phyloP scores from a whole-genome alignment of 2,797 vertebrate species.

The Morelia viridis region DNA sequence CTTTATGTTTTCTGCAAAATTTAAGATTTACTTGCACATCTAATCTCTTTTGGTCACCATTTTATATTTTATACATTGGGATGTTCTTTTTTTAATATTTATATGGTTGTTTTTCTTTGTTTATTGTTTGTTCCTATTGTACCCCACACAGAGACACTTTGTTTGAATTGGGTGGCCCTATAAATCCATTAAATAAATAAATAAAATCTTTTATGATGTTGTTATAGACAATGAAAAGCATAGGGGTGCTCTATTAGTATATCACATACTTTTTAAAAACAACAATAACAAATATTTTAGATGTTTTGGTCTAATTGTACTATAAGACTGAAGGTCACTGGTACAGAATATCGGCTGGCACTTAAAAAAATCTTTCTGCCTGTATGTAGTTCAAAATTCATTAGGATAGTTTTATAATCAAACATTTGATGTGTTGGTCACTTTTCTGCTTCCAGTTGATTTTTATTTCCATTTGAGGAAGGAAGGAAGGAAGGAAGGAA shows the following conservation, averaged over 20 bases:
- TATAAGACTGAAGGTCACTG: not conserved
- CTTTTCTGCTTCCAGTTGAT: constrained; percentile 20
- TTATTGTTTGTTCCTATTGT: not conserved
- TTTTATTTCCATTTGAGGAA: constrained; percentile 13
- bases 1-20: rapidly evolving
- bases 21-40: not conserved
- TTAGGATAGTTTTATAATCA: constrained; percentile 38
- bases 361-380: constrained; percentile 43
- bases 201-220: not conserved
- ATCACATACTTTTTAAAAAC: constrained; percentile 37
- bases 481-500: not conserved
- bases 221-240: not conserved
- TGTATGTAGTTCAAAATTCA: constrained; percentile 41
- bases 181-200: not conserved
- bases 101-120: not conserved
- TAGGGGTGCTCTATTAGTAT: not conserved
- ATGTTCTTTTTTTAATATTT: not conserved
- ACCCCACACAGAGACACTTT: not conserved
- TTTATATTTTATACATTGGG: not conserved
- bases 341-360: constrained; percentile 34
- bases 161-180: not conserved
- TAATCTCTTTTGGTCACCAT: not conserved
- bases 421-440: constrained; percentile 35
- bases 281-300: constrained; percentile 24
- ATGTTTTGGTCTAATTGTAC: not conserved